Base-by-base conservation (phyloP, 1,140 invertebrate species). In the Zaprionus davidi region DNA sequence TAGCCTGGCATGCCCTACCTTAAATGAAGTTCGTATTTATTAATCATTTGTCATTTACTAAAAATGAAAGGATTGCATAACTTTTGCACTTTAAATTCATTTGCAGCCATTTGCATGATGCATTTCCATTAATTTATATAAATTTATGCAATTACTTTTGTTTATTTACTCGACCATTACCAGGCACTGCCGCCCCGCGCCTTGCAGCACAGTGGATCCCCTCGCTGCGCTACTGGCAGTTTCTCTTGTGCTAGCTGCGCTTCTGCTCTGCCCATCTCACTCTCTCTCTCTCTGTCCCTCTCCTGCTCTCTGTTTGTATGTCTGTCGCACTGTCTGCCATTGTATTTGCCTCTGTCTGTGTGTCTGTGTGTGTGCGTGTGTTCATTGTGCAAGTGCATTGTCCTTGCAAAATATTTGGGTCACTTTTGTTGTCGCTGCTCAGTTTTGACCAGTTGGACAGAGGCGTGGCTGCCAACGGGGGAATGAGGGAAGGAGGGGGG, bases 61-160 rank as follows among this genome's bases (percentile, higher is more conserved):
- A 41, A 36, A 31, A 79, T 55, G 22, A 51, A 51, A 71, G 62
- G 67, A 57, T 78, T 76, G 62, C 56, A 63, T 64, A 87, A 82
- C 51, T 83, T 88, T 70, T 79, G 81, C 38, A 74, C 84, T 87
- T 87, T 84, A 81, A 87, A 81, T 87, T 88, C 44, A 80, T 75
- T 78, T 60, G 46, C 51, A 72, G 70, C 63, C 75, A 83, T 82
- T 87, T 79, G 77, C 73, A 78, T 86, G 80, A 87, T 83, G 84
- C 81, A 81, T 87, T 87, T 83, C 84, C 83, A 87, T 87, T 88
- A 88, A 88, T 87, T 88, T 69, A 88, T 90, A 88, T 87, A 90
- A 84, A 87, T 87, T 87, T 90, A 87, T 90, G 84, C 84, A 88
- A 87, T 87, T 87, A 90, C 81, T 87, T 88, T 87, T 87, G 84